These are phyloP conservation scores for Scylla paramamosain DNA, from an alignment of 1,140 invertebrate genomes.

Conservation along the genomic window DNA sequence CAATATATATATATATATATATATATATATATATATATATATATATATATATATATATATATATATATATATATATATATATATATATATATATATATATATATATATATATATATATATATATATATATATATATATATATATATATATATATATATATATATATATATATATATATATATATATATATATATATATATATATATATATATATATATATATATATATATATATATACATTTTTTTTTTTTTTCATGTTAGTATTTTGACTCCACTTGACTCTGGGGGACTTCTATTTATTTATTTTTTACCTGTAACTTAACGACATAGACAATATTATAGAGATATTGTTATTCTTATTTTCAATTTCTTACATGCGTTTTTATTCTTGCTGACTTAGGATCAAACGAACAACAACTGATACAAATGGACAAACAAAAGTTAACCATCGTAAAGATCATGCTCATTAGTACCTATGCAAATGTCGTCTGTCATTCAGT, in stretches of 20 bases:
- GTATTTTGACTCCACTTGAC: too few species aligned
- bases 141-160: constrained; percentile 63
- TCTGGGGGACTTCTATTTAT: too few species aligned
- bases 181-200: constrained; percentile 58
- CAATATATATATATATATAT: constrained; percentile 34
- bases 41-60: constrained; percentile 60
- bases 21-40: constrained; percentile 63
- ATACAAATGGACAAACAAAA: too few species aligned
- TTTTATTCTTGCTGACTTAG: too few species aligned
- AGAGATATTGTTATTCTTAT: too few species aligned
- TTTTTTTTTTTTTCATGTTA: not conserved
- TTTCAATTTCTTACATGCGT: too few species aligned
- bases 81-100: constrained; percentile 38
- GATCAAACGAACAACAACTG: too few species aligned
- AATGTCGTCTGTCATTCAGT: too few species aligned
- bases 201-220: not conserved
- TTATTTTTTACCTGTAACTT: not conserved
- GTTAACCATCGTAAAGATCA: too few species aligned
- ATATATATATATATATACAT: not conserved
- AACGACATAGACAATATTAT: not conserved
- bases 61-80: constrained; percentile 60
- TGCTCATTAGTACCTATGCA: too few species aligned
- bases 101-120: constrained; percentile 55
- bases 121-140: constrained; percentile 46
- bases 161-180: constrained; percentile 63